Conservation (phyloP, 2,797 vertebrate genomes). For the Pipistrellus kuhlii region DNA sequence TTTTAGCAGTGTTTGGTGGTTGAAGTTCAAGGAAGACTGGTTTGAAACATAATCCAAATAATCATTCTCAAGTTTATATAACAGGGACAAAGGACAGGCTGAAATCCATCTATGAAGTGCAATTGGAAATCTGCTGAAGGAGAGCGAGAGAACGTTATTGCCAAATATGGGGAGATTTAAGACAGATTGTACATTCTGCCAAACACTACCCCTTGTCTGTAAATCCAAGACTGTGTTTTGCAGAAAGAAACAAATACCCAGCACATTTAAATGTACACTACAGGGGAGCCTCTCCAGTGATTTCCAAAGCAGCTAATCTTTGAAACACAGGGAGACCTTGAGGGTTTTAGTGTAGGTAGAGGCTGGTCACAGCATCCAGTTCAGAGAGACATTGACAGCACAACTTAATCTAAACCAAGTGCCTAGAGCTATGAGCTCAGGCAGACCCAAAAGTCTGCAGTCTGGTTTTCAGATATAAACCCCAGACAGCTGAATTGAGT, state of each 20-base stretch:
- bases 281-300: neutral
- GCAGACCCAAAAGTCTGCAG: neutral
- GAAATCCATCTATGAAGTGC: slow-evolving; percentile 44
- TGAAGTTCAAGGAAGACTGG: slow-evolving; percentile 54
- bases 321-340: neutral
- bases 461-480: slow-evolving; percentile 7
- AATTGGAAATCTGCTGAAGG: slow-evolving; percentile 39
- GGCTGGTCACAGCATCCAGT: neutral
- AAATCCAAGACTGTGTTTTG: slow-evolving; percentile 28
- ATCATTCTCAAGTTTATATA: slow-evolving; percentile 41
- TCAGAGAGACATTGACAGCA: neutral
- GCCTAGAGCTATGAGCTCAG: neutral
- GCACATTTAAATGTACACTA: neutral
- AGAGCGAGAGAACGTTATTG: neutral
- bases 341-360: neutral
- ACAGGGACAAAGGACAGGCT: slow-evolving; percentile 31
- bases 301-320: neutral
- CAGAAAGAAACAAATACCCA: slow-evolving; percentile 16
- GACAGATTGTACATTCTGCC: slow-evolving; percentile 6
- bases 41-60: slow-evolving; percentile 59
- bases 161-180: slow-evolving; percentile 58
- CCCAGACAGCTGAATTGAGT: neutral
- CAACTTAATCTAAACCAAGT: neutral
- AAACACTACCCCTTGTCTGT: neutral
- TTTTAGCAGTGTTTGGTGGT: slow-evolving; percentile 21